Percentiles rank a stretch among this genome's conserved stretches.
Conservation (phyloP, 2,113 vertebrate species). For the Herpailurus yagouaroundi region DNA sequence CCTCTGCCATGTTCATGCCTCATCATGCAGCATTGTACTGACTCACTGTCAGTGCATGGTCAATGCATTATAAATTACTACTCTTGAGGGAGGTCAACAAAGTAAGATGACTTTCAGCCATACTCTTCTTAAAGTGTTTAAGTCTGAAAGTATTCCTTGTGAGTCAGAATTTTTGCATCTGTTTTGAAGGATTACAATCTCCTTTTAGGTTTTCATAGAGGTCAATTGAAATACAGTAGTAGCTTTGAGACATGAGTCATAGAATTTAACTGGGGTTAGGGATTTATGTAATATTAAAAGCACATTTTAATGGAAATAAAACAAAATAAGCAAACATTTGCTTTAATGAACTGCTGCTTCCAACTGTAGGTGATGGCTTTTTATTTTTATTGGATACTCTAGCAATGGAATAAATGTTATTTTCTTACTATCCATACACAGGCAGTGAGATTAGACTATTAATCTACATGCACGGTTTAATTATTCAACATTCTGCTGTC, state of each 20-base stretch:
- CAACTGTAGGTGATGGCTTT: slow-evolving; percentile 80
- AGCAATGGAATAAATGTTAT: slow-evolving; percentile 85
- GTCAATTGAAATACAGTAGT: slow-evolving; percentile 67
- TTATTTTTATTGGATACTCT: slow-evolving; percentile 77
- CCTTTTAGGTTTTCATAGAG: slow-evolving; percentile 55
- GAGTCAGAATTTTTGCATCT: slow-evolving; percentile 69
- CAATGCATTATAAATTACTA: slow-evolving; percentile 76
- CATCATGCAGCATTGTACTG: slow-evolving; percentile 85
- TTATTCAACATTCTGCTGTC: slow-evolving; percentile 68
- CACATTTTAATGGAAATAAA: slow-evolving; percentile 34
- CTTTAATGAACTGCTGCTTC: slow-evolving; percentile 76
- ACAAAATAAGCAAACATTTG: slow-evolving; percentile 62
- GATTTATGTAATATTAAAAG: slow-evolving; percentile 68
- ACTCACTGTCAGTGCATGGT: slow-evolving; percentile 92
- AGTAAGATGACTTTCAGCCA: slow-evolving; percentile 81
- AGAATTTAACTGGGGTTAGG: slow-evolving; percentile 72
- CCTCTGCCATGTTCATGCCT: slow-evolving; percentile 84
- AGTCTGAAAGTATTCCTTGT: slow-evolving; percentile 69
- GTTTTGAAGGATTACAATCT: slow-evolving; percentile 74
- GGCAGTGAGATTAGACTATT: slow-evolving; percentile 90
- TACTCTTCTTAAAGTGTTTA: slow-evolving; percentile 77
- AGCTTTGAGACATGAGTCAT: slow-evolving; percentile 71
- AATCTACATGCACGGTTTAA: slow-evolving; percentile 84
- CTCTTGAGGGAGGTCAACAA: slow-evolving; percentile 78
- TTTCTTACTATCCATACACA: slow-evolving; percentile 88